phyloP scores from a whole-genome alignment of 2,797 vertebrate species.

The Urosaurus nigricauda region DNA sequence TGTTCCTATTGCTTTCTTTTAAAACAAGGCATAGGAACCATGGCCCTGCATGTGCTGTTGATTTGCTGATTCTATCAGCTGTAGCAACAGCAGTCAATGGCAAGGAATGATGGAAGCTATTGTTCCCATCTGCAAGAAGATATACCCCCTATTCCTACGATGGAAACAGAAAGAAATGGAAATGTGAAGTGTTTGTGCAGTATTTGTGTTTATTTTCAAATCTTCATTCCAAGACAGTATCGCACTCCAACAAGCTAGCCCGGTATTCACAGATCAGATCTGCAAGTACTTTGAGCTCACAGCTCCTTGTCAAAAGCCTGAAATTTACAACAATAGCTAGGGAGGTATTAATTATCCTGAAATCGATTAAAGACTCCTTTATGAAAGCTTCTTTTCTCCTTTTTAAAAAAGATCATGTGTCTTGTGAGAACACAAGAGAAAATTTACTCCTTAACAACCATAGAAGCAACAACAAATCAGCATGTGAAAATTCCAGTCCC shows the following conservation, averaged over 20 bases:
- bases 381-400: background rate
- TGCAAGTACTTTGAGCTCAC: background rate
- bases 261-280: background rate
- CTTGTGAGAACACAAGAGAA: background rate
- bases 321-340: background rate
- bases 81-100: background rate
- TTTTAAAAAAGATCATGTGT: background rate
- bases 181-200: background rate
- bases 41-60: background rate
- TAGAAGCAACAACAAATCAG: background rate
- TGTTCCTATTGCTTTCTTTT: background rate
- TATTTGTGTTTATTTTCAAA: background rate
- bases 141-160: background rate
- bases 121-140: background rate
- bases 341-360: background rate
- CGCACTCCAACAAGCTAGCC: background rate
- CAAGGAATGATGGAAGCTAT: background rate
- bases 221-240: background rate
- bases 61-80: background rate
- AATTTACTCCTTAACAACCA: background rate
- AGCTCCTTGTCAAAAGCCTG: background rate
- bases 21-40: background rate
- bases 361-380: constrained; percentile 1
- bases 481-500: background rate
- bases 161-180: background rate